Evolutionary conservation across 2,888 invertebrate genomes (phyloP), one percentile per base, ranked within the genome.

Genomic region (Melikaiella ostensackeni): DNA sequence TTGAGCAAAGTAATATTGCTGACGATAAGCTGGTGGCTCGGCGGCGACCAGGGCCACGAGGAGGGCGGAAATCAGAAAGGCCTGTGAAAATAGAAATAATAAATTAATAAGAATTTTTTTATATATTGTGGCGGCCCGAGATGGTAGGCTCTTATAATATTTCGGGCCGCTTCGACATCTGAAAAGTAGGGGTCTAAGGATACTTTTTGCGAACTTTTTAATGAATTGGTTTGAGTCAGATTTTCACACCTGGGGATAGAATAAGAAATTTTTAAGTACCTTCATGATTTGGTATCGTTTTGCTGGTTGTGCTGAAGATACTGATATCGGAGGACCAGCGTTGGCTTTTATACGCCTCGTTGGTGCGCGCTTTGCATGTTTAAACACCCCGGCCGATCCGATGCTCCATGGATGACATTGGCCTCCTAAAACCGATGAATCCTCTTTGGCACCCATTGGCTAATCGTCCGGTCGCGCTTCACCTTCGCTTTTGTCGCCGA

Each of bases 11-110:
- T 86, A 91, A 75, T 88, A 91, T 76, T 87, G 87, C 79, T 86
- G 88, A 55, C 90, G 89, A 78, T 88, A 89, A 7, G 84, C 84
- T 57, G 92, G 92, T 24, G 93, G 91, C 84, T 93, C 93, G 7
- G 93, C 93, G 30, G 91, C 81, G 35, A 88, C 91, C 88, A 91
- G 81, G 7, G 92, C 89, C 42, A 91, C 86, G 75, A 92, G 86
- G 11, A 92, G 83, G 21, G 89, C 82, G 33, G 92, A 81, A 70
- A 91, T 90, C 76, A 91, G 79, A 75, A 92, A 83, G 76, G 91
- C 88, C 92, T 93, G 77, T 3, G 75, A 55, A n/a, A 61, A 30
- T 35, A 35, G 9, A 66, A 66, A 38, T 57, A n/a, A 11, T n/a
- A 4, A 38, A 4, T 38, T 2, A 38, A 13, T 38, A 13, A 38